Evolutionary conservation across 2,797 vertebrate genomes (phyloP), one percentile per base, ranked within the genome.

Genomic region (Avahi laniger): DNA sequence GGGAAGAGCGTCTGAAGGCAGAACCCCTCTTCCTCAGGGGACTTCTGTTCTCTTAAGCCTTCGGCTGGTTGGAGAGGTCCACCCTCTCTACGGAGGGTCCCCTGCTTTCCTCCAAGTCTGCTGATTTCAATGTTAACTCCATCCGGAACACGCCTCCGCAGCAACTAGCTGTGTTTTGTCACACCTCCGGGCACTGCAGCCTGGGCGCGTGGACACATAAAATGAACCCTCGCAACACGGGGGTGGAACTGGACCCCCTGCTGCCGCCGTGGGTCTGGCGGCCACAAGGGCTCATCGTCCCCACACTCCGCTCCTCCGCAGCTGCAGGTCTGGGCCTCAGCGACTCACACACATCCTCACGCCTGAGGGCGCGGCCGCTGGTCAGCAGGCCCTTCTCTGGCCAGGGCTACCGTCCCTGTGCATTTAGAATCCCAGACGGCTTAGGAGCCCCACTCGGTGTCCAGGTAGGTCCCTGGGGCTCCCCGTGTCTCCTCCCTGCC

Each of bases 381-480:
- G 17, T 14, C 63, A 6, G 35, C 1, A 13, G 2, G 48, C 4
- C 35, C 30, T 7, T 35, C 50, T 38, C 59, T 38, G 20, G 0
- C 22, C 10, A 24, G 41, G 4, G 12, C 8, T 61, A n/a, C 28
- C 11, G 1, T 35, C 10, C 24, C 5, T 43, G 33, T 28, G 26
- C 33, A 30, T 17, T 38, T 14, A 76, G 8, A 26, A 38, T 5
- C 22, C 35, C 26, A 35, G 7, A 0, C 1, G 24, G 5, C 0
- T 0, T 72, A 46, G 14, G 24, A 20, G 3, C 4, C 14, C 33
- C 43, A 26, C 7, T 9, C 12, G 1, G 11, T 1, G 0, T 2
- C 52, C 73, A 50, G 28, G 4, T 12, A 35, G 38, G 35, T 24
- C 14, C 18, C 4, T 8, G 0, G 24, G 6, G 5, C 33, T 57